These are phyloP conservation scores for Drosophila repletoides DNA, from an alignment of 1,140 invertebrate genomes.

Conservation along the genomic window DNA sequence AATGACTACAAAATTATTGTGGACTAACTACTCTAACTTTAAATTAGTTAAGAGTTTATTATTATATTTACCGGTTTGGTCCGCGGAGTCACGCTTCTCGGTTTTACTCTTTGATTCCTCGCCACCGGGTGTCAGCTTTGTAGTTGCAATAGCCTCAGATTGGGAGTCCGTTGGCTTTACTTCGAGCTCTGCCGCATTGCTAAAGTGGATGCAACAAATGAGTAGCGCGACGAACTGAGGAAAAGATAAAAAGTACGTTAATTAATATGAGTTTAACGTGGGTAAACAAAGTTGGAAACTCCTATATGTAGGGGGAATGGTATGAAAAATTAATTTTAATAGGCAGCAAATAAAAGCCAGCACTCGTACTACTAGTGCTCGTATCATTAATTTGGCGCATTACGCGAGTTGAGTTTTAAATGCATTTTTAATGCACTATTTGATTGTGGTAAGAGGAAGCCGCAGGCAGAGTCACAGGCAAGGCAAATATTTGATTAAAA, in stretches of 20 bases:
- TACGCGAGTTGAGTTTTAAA: slow-evolving; percentile 2
- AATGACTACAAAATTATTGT: not conserved
- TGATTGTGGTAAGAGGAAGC: not conserved
- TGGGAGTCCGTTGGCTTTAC: slow-evolving; percentile 21
- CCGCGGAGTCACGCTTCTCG: slow-evolving; percentile 68
- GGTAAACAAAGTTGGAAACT: too few species aligned
- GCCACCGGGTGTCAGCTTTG: slow-evolving; percentile 52
- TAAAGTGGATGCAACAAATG: slow-evolving; percentile 31
- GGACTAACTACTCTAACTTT: not conserved
- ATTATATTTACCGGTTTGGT: slow-evolving; percentile 59
- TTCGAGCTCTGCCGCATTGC: slow-evolving; percentile 33
- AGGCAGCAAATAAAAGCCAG: not conserved
- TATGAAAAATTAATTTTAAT: slow-evolving; percentile 6
- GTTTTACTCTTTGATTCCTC: slow-evolving; percentile 67
- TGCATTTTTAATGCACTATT: slow-evolving; percentile 14
- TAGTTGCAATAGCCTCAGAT: slow-evolving; percentile 29
- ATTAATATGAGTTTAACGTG: not conserved
- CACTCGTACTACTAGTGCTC: not conserved
- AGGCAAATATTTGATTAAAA: slow-evolving; percentile 39
- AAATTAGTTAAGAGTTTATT: not conserved
- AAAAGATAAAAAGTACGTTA: not conserved
- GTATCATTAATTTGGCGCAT: slow-evolving; percentile 25
- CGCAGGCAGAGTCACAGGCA: not conserved
- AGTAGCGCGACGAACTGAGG: slow-evolving; percentile 32
- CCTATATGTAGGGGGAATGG: too few species aligned